phyloP scores from a whole-genome alignment of 2,888 invertebrate genomes.

The Chelonus formosanus region DNA sequence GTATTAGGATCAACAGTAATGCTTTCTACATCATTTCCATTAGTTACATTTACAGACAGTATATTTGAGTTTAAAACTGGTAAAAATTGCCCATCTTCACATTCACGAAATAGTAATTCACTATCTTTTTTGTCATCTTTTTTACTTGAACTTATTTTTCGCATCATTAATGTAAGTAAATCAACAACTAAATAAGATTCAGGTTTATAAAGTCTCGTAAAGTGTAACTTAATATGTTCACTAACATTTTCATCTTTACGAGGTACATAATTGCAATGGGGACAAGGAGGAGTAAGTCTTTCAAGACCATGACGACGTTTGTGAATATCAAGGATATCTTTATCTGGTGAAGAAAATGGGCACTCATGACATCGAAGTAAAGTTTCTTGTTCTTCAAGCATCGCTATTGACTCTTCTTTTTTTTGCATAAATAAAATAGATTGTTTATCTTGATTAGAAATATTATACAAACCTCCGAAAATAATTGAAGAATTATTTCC shows the following conservation, averaged over 20 bases:
- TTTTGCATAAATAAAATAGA: conserved; percentile 52
- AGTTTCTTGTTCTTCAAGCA: conserved; percentile 41
- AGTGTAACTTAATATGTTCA: conserved; percentile 57
- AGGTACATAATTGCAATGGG: conserved; percentile 60
- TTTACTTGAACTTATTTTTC: conserved; percentile 39
- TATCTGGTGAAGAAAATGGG: conserved; percentile 54
- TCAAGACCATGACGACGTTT: conserved; percentile 59
- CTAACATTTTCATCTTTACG: conserved; percentile 57
- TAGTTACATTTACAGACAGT: conserved; percentile 35
- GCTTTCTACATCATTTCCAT: conserved; percentile 47
- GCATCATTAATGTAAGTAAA: conserved; percentile 51
- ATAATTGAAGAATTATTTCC: conserved; percentile 1
- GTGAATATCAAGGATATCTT: conserved; percentile 55
- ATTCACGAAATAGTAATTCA: conserved; percentile 54
- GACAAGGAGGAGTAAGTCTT: conserved; percentile 56
- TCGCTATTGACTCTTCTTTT: conserved; percentile 41
- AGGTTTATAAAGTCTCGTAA: conserved; percentile 57
- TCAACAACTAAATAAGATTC: conserved; percentile 59
- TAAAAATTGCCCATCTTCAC: conserved; percentile 52
- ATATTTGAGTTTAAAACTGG: conserved; percentile 46
- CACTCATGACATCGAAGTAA: conserved; percentile 52
- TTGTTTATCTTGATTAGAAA: conserved; percentile 59
- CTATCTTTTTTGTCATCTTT: conserved; percentile 46
- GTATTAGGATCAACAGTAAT: conserved; percentile 59
- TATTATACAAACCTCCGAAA: neutral